Conservation (phyloP, 1,140 invertebrate genomes). For the Formica exsecta region DNA sequence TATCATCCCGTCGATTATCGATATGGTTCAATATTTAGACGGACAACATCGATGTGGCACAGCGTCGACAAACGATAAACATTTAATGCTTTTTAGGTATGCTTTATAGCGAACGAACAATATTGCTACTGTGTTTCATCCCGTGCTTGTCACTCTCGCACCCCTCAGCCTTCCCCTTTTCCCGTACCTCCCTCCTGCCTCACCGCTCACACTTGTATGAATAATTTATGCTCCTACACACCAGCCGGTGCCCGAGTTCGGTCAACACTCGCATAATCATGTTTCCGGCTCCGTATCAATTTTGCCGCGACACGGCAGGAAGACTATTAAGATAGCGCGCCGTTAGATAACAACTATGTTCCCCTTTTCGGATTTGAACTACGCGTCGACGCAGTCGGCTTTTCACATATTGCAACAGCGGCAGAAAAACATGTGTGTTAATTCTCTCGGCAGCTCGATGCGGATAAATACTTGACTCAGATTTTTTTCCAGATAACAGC, state of each 20-base stretch:
- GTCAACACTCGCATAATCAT: constrained; percentile 42
- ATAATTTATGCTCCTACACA: constrained; percentile 55
- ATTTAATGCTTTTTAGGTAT: constrained; percentile 40
- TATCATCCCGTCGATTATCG: neutral
- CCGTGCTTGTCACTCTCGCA: neutral
- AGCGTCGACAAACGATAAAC: constrained; percentile 38
- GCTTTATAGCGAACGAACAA: constrained; percentile 32
- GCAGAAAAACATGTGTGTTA: neutral
- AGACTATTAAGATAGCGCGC: constrained; percentile 59
- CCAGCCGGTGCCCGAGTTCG: constrained; percentile 6
- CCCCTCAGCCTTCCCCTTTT: neutral
- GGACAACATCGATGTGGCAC: constrained; percentile 14
- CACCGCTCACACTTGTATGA: constrained; percentile 37
- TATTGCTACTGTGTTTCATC: constrained; percentile 38
- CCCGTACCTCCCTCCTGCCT: too few relatives aligned
- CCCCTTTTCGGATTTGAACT: neutral
- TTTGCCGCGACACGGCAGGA: constrained; percentile 51
- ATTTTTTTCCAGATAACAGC: neutral
- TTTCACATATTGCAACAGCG: neutral
- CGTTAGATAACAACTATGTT: constrained; percentile 33
- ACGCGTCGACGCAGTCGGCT: neutral
- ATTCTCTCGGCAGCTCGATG: neutral
- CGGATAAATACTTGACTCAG: neutral
- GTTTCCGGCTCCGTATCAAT: constrained; percentile 61
- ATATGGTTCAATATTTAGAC: constrained; percentile 52